Conservation (phyloP, 1,140 invertebrate species). For the Panonychus citri region DNA sequence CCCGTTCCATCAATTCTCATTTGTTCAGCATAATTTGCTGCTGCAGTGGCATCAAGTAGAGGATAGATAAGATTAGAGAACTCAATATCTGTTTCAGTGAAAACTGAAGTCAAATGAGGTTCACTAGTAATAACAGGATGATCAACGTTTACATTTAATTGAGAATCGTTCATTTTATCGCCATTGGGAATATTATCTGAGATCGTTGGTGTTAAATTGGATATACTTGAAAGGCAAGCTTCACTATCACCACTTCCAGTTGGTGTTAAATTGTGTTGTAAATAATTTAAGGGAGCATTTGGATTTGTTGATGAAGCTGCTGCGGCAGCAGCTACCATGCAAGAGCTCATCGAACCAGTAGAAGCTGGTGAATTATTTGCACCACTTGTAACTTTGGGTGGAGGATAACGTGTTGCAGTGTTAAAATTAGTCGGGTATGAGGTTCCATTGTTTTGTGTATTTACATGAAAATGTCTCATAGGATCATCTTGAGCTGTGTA, state of each 20-base stretch:
- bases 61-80: too few relatives aligned
- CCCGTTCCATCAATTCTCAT: not conserved
- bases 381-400: not conserved
- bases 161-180: not conserved
- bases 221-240: slow-evolving; percentile 2
- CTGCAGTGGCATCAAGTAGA: too few relatives aligned
- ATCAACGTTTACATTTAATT: not conserved
- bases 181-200: not conserved
- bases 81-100: too few relatives aligned
- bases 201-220: not conserved
- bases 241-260: not conserved
- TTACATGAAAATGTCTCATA: not conserved
- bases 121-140: not conserved
- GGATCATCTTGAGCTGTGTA: not conserved
- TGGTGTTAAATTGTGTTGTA: not conserved
- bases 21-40: not conserved
- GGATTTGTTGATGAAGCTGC: not conserved
- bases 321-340: not conserved
- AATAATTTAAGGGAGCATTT: not conserved
- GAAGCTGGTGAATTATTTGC: not conserved
- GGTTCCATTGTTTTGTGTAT: not conserved
- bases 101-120: too few relatives aligned
- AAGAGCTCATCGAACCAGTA: not conserved
- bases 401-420: not conserved
- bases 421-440: not conserved